phyloP scores from a whole-genome alignment of 2,888 invertebrate genomes.

The Mellilla xanthometata region DNA sequence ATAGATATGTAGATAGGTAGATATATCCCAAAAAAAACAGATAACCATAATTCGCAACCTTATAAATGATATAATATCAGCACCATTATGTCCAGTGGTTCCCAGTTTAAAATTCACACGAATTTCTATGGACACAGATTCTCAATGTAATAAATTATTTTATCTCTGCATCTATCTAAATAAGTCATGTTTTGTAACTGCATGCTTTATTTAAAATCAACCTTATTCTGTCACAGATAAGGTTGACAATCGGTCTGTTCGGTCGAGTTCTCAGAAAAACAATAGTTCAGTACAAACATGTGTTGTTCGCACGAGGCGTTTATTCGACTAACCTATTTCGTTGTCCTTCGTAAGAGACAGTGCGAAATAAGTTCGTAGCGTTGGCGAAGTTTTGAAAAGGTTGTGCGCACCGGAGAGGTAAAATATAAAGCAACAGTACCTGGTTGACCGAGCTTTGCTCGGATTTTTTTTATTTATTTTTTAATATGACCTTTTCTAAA shows the following conservation, averaged over 20 bases:
- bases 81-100: conserved; percentile 15
- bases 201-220: conserved; percentile 14
- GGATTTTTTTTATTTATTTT: too few relatives aligned
- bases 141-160: conserved; percentile 32
- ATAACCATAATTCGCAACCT: too few relatives aligned
- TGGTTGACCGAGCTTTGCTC: too few relatives aligned
- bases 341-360: conserved; percentile 30
- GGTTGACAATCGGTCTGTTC: conserved; percentile 11
- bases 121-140: conserved; percentile 25
- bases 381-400: too few relatives aligned
- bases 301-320: conserved; percentile 29
- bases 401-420: too few relatives aligned
- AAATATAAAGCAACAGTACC: too few relatives aligned
- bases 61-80: conserved; percentile 14
- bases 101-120: conserved; percentile 29
- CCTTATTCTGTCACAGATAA: conserved; percentile 18
- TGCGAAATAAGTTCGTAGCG: not conserved
- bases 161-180: conserved; percentile 28
- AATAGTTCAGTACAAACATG: conserved; percentile 21
- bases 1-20: too few relatives aligned
- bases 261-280: conserved; percentile 29
- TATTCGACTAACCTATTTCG: conserved; percentile 30
- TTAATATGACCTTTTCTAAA: too few relatives aligned
- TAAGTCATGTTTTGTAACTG: conserved; percentile 32
- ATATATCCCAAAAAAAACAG: too few relatives aligned